Evolutionary conservation across 92 coral and sea anemone genomes (phyloP).

Genomic region (Phenganax marumi): DNA sequence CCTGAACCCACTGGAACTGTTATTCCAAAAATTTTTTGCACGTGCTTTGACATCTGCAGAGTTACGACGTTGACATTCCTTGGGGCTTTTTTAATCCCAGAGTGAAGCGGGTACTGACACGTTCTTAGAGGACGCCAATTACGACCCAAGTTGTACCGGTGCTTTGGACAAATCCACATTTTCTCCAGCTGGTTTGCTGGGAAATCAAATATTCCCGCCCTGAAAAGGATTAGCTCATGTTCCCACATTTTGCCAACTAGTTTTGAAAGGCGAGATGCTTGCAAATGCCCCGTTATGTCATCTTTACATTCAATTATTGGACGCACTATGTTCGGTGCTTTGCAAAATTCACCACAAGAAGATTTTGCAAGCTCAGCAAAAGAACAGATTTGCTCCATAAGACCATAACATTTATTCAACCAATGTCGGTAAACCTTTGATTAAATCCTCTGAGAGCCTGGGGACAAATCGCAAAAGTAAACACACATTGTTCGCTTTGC

Average conservation of each 20-base stretch:
- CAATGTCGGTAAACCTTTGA: not conserved
- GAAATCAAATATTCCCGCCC: not conserved
- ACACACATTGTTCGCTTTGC: conserved; percentile 11
- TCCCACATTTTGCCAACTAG: not conserved
- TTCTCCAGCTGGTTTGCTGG: not conserved
- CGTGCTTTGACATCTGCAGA: not conserved
- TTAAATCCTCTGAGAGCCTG: not conserved
- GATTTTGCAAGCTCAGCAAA: conserved; percentile 1
- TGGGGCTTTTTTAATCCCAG: not conserved
- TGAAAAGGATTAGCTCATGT: not conserved
- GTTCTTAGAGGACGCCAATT: not conserved
- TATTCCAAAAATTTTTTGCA: not conserved
- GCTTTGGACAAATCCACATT: not conserved
- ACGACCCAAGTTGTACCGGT: not conserved
- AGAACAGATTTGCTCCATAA: conserved; percentile 21
- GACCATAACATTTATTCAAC: conserved; percentile 7
- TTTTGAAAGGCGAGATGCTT: not conserved
- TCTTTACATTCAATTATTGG: conserved; percentile 4
- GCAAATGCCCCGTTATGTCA: not conserved
- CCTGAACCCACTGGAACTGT: not conserved
- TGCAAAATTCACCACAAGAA: conserved; percentile 1
- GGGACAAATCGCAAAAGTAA: conserved; percentile 7
- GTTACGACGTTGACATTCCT: not conserved
- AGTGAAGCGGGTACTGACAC: not conserved
- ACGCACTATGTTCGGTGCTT: conserved; percentile 7